A percentile compares a stretch with the other conserved stretches of the same genome.
Evolutionary conservation across 2,888 invertebrate species (phyloP).

Genomic region (Ormyrus rosae): DNA sequence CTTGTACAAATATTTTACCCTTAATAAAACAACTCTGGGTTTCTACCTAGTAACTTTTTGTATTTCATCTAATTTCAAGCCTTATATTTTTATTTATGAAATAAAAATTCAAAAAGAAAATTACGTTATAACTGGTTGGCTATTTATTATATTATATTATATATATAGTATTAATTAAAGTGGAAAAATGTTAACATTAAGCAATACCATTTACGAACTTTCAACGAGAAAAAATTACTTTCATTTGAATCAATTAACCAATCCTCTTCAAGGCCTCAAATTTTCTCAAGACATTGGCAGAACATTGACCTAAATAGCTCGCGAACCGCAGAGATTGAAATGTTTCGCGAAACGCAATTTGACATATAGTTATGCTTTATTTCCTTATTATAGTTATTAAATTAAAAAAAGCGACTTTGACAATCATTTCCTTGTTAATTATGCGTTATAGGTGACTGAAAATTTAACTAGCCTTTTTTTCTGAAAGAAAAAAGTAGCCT

Average conservation of each 20-base stretch:
- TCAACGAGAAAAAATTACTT: neutral
- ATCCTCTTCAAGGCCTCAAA: slow-evolving; percentile 8
- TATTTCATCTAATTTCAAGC: slow-evolving; percentile 49
- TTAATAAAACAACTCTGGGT: slow-evolving; percentile 65
- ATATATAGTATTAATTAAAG: neutral
- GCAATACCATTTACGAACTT: neutral
- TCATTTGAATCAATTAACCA: slow-evolving; percentile 4
- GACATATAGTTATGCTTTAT: slow-evolving; percentile 23
- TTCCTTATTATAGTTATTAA: slow-evolving; percentile 44
- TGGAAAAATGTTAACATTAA: neutral
- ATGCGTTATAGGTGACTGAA: slow-evolving; percentile 41
- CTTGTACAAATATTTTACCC: slow-evolving; percentile 64
- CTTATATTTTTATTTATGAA: slow-evolving; percentile 39
- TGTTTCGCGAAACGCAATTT: slow-evolving; percentile 26
- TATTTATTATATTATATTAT: neutral
- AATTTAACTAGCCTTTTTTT: slow-evolving; percentile 33
- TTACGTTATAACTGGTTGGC: neutral
- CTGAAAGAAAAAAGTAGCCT: neutral
- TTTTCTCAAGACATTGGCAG: slow-evolving; percentile 31
- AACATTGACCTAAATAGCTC: slow-evolving; percentile 51
- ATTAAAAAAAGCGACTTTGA: slow-evolving; percentile 42
- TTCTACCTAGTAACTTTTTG: slow-evolving; percentile 55
- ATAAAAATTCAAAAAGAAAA: slow-evolving; percentile 16
- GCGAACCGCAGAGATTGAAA: slow-evolving; percentile 26
- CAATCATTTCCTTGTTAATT: slow-evolving; percentile 42